phyloP scores from a whole-genome alignment of 2,797 vertebrate species.

The Falco peregrinus region DNA sequence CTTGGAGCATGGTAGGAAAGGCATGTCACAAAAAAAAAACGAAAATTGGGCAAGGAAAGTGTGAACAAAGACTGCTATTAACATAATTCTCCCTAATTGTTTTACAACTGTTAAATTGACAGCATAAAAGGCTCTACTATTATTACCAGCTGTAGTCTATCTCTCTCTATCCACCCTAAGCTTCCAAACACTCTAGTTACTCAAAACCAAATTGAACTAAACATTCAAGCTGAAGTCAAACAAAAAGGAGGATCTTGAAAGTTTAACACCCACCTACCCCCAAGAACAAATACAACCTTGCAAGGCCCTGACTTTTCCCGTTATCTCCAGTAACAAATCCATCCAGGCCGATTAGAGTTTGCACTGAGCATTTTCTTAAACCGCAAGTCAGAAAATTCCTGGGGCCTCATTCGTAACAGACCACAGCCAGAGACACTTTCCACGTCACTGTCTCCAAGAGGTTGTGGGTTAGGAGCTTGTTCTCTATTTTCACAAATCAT shows the following conservation, averaged over 20 bases:
- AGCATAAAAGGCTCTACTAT: slow-evolving; percentile 47
- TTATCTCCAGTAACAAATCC: background rate
- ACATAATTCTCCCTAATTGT: slow-evolving; percentile 65
- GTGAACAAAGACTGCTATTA: slow-evolving; percentile 56
- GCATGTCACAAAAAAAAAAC: background rate
- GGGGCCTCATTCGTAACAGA: background rate
- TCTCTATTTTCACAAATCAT: background rate
- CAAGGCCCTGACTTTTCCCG: background rate
- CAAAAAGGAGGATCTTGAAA: background rate
- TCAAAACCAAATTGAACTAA: slow-evolving; percentile 6
- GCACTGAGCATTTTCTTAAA: background rate
- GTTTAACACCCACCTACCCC: background rate
- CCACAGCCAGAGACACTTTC: background rate
- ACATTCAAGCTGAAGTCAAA: background rate
- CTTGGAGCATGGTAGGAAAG: background rate
- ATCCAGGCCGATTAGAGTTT: background rate
- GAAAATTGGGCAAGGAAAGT: slow-evolving; percentile 24
- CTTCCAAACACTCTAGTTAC: slow-evolving; percentile 27
- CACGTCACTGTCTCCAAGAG: background rate
- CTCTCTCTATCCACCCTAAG: slow-evolving; percentile 12
- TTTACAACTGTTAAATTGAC: slow-evolving; percentile 63
- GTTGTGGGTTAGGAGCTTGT: background rate
- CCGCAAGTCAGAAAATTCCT: background rate
- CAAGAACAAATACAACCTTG: background rate
- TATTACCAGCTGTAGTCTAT: slow-evolving; percentile 42